These are phyloP conservation scores for Chlorops oryzae DNA, from an alignment of 1,140 invertebrate genomes.

Conservation along the genomic window DNA sequence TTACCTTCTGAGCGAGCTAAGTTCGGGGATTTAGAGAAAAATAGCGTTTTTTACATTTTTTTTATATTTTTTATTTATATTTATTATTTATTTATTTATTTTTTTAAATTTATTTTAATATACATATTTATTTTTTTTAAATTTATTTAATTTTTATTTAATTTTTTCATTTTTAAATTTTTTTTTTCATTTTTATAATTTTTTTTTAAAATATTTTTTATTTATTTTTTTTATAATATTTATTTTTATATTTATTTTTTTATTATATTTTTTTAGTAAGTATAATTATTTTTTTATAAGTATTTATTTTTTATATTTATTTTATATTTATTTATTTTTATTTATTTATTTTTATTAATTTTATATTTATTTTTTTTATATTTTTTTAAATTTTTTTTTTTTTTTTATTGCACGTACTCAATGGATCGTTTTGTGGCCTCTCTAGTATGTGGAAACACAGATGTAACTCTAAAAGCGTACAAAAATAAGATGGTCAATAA, in stretches of 20 bases:
- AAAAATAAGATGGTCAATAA: too few relatives aligned
- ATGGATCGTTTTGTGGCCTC: too few relatives aligned
- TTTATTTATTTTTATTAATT: neutral
- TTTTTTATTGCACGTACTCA: neutral
- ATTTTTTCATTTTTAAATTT: too few relatives aligned
- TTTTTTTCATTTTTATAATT: neutral
- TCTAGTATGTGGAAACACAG: too few relatives aligned
- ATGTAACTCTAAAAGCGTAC: too few relatives aligned
- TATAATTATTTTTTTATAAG: conserved; percentile 8
- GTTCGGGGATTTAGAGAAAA: too few relatives aligned
- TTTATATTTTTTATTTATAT: neutral
- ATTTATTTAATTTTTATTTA: neutral
- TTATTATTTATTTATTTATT: neutral
- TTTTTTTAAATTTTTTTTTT: neutral
- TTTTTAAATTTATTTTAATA: neutral
- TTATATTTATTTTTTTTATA: neutral
- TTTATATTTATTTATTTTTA: neutral
- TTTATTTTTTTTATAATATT: too few relatives aligned
- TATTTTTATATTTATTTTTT: neutral
- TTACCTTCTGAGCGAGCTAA: too few relatives aligned
- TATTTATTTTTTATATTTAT: neutral
- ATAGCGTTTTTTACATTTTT: neutral
- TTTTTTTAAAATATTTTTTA: too few relatives aligned
- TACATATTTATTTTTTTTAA: neutral
- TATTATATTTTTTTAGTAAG: neutral